Evolutionary conservation across 2,888 invertebrate species (phyloP).

Genomic region (Synergus itoensis): DNA sequence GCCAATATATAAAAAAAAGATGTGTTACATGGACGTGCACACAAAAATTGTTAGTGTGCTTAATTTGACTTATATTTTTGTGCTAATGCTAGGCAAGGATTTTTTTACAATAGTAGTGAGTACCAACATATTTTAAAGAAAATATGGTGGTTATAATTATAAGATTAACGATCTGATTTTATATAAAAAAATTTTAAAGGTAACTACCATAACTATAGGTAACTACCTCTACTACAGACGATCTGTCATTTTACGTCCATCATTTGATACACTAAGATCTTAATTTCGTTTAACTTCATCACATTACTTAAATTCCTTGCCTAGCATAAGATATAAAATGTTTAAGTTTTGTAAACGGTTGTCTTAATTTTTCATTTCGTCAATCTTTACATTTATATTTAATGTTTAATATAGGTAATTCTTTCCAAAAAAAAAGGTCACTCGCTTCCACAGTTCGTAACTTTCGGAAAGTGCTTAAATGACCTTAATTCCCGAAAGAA

Average conservation of each 20-base stretch:
- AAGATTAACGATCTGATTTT: background rate
- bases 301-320: background rate
- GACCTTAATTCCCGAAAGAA: background rate
- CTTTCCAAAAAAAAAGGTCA: background rate
- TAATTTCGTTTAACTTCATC: background rate
- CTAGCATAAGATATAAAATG: background rate
- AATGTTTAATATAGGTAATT: background rate
- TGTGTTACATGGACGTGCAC: background rate
- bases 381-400: background rate
- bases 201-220: too few relatives aligned
- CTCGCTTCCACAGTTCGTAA: background rate
- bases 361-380: background rate
- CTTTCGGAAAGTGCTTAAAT: too few relatives aligned
- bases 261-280: too few relatives aligned
- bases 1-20: conserved; percentile 22
- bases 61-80: conserved; percentile 25
- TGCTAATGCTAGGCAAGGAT: conserved; percentile 16
- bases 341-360: background rate
- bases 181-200: background rate
- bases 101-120: background rate
- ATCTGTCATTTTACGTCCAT: background rate
- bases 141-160: background rate
- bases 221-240: background rate
- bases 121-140: background rate
- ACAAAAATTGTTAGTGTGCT: conserved; percentile 7